A percentile compares a stretch with the other conserved stretches of the same genome.
These are phyloP conservation scores for Ispidina lecontei DNA, from an alignment of 2,797 vertebrate genomes.

Conservation along the genomic window DNA sequence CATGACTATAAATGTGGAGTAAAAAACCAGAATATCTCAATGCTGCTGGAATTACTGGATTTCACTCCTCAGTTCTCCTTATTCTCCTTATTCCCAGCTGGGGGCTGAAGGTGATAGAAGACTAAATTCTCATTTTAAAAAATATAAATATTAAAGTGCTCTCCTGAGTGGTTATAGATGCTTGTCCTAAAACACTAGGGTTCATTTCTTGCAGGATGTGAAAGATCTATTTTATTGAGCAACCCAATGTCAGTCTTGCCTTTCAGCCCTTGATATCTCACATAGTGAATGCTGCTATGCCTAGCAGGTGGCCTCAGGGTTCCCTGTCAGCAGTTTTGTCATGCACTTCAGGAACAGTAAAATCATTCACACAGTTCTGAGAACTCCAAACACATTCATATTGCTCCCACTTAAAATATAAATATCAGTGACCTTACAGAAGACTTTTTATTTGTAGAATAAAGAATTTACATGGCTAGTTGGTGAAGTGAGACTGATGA, in stretches of 20 bases:
- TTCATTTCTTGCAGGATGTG: constrained; percentile 26
- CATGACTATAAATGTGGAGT: not conserved
- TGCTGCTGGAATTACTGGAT: not conserved
- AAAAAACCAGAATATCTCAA: not conserved
- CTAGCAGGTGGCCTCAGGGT: constrained; percentile 57
- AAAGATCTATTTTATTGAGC: constrained; percentile 37
- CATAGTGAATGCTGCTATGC: constrained; percentile 49
- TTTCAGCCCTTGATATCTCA: constrained; percentile 51
- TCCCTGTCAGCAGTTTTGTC: constrained; percentile 68
- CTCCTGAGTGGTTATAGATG: constrained; percentile 8
- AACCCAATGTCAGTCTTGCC: constrained; percentile 44
- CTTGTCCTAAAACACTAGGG: constrained; percentile 26
- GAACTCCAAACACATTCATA: constrained; percentile 26
- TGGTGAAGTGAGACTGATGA: not conserved
- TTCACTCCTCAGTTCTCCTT: not conserved
- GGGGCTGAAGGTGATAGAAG: not conserved
- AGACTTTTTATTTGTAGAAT: not conserved
- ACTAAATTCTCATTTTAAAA: constrained; percentile 27
- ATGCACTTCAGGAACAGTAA: constrained; percentile 49
- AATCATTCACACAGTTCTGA: constrained; percentile 52
- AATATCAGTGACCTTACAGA: constrained; percentile 33
- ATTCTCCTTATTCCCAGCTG: not conserved
- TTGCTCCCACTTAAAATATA: constrained; percentile 25
- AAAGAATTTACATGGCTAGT: not conserved
- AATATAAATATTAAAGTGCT: constrained; percentile 31